A percentile compares a stretch with the other conserved stretches of the same genome.
phyloP scores from a whole-genome alignment of 2,888 invertebrate genomes.

The Koerneria pararmatus region DNA sequence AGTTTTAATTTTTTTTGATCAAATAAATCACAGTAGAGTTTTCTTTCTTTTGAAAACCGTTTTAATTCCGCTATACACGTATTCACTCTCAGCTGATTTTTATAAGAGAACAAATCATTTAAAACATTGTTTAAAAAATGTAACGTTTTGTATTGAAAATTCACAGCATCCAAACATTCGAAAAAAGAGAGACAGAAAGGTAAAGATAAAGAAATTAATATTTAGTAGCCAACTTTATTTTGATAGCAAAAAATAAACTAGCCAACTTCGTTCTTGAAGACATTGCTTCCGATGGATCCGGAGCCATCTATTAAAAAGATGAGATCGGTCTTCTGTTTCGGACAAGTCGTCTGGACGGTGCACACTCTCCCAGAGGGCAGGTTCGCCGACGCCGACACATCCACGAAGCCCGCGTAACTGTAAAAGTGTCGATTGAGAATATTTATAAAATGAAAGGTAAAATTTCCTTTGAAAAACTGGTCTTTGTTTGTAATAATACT shows the following conservation, averaged over 20 bases:
- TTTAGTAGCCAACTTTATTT: no score
- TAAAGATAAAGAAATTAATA: no score
- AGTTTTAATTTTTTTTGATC: background rate
- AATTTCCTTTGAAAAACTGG: background rate
- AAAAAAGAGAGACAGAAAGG: no score
- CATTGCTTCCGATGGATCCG: constrained; percentile 59
- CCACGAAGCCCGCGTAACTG: constrained; percentile 58
- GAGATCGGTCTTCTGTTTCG: constrained; percentile 58
- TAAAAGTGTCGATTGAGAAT: constrained; percentile 15
- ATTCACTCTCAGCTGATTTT: no score
- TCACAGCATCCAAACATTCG: no score
- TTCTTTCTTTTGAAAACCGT: no score
- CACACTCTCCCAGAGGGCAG: constrained; percentile 59
- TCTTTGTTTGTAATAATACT: no score
- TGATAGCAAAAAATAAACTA: no score
- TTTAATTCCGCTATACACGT: no score
- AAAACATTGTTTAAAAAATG: no score
- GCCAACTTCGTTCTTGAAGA: constrained; percentile 55
- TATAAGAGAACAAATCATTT: no score
- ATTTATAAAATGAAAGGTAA: background rate
- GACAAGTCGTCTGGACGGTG: constrained; percentile 58
- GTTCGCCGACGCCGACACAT: constrained; percentile 56
- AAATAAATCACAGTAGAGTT: background rate
- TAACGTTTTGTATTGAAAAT: no score
- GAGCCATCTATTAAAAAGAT: constrained; percentile 59